phyloP scores from a whole-genome alignment of 2,797 vertebrate genomes.

The Coilia nasus region DNA sequence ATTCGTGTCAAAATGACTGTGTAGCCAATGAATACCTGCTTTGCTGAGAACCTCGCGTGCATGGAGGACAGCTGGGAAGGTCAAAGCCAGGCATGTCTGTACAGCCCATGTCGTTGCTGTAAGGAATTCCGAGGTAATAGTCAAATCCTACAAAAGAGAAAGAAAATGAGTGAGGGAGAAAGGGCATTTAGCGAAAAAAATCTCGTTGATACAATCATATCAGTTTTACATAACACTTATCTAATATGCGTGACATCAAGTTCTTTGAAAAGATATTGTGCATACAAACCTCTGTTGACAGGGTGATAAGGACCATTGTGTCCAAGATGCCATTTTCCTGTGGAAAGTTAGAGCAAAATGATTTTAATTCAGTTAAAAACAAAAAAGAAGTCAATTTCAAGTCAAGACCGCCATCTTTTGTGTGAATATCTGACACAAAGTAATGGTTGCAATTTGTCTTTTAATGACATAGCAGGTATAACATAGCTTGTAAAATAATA shows the following conservation, averaged over 20 bases:
- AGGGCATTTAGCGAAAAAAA: background rate
- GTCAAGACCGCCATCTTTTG: no score
- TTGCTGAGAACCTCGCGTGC: conserved; percentile 55
- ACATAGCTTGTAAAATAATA: background rate
- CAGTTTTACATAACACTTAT: background rate
- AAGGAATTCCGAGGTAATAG: conserved; percentile 92
- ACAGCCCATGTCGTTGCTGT: conserved; percentile 98
- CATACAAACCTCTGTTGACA: conserved; percentile 81
- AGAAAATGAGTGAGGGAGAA: background rate
- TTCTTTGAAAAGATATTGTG: background rate
- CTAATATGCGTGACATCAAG: background rate
- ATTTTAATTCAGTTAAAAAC: background rate
- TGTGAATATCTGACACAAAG: no score
- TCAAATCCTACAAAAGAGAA: conserved; percentile 82
- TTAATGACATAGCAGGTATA: background rate
- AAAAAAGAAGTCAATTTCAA: conserved; percentile 1
- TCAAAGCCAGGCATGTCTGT: conserved; percentile 87
- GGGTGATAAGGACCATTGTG: conserved; percentile 84
- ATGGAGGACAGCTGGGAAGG: conserved; percentile 81
- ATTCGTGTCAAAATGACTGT: background rate
- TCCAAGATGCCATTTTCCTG: conserved; percentile 97
- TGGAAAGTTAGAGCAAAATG: background rate
- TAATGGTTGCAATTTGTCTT: background rate
- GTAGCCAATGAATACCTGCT: background rate
- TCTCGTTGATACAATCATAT: background rate